Conservation (phyloP, 2,113 vertebrate genomes). For the Nyctibius bracteatus region DNA sequence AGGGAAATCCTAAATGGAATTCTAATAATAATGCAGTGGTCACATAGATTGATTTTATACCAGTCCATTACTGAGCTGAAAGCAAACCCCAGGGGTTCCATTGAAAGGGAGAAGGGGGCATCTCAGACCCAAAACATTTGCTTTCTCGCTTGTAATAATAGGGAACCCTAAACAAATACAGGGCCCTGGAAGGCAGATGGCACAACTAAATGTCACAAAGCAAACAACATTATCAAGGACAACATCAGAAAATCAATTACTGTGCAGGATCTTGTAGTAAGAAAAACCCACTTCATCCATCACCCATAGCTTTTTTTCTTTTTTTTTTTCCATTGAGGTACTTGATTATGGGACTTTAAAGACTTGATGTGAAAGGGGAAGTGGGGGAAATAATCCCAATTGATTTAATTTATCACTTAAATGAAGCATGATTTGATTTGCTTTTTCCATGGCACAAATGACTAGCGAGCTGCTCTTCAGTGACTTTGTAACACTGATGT, state of each 20-base stretch:
- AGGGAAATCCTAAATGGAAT: background rate
- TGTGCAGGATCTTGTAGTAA: background rate
- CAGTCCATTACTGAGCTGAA: background rate
- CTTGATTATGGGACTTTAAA: background rate
- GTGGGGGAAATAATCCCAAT: background rate
- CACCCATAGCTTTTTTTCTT: conserved; percentile 19
- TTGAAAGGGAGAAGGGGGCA: background rate
- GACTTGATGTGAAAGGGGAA: background rate
- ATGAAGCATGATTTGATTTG: background rate
- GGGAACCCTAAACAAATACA: background rate
- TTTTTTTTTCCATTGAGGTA: conserved; percentile 19
- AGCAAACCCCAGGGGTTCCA: background rate
- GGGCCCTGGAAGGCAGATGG: background rate
- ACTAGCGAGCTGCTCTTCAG: background rate
- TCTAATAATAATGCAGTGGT: background rate
- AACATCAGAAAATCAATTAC: background rate
- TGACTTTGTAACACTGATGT: background rate
- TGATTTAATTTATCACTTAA: background rate
- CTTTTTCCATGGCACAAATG: background rate
- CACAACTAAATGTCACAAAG: background rate
- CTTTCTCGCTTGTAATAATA: background rate
- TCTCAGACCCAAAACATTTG: background rate
- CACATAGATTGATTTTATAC: background rate
- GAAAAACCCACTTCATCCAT: conserved; percentile 49
- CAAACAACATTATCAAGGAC: background rate